These are phyloP conservation scores for Scatophagus argus DNA, from an alignment of 2,113 vertebrate genomes.

Conservation along the genomic window DNA sequence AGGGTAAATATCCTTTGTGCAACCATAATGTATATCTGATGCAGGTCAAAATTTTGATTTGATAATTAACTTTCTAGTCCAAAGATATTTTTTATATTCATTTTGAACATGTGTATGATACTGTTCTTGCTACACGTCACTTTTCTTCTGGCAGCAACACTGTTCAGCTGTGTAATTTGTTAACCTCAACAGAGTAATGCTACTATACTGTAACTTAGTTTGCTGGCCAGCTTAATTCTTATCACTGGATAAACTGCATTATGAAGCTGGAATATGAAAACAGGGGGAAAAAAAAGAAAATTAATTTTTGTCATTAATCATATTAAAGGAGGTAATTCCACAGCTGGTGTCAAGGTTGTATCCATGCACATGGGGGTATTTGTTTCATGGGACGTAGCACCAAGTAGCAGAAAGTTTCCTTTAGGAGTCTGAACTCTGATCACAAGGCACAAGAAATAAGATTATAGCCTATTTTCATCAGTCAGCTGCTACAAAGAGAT, in stretches of 20 bases:
- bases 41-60: neutral
- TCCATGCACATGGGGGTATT: neutral
- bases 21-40: constrained; percentile 1
- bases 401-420: neutral
- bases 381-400: neutral
- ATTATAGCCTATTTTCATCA: constrained; percentile 20
- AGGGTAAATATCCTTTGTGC: constrained; percentile 11
- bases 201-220: no score
- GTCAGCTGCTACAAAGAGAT: constrained; percentile 2
- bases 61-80: neutral
- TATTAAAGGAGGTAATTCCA: neutral
- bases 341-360: no score
- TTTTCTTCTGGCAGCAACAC: neutral
- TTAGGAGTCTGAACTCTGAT: neutral
- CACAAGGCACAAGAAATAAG: neutral
- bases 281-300: neutral
- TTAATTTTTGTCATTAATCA: neutral
- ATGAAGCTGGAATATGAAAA: no score
- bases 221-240: neutral
- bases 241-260: neutral
- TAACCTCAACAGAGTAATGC: no score
- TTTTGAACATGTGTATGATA: no score
- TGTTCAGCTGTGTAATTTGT: neutral
- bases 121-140: no score
- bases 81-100: no score